A percentile compares a stretch with the other conserved stretches of the same genome.
These are phyloP conservation scores for Siphlonurus alternatus DNA, from an alignment of 2,888 invertebrate species.

Conservation along the genomic window DNA sequence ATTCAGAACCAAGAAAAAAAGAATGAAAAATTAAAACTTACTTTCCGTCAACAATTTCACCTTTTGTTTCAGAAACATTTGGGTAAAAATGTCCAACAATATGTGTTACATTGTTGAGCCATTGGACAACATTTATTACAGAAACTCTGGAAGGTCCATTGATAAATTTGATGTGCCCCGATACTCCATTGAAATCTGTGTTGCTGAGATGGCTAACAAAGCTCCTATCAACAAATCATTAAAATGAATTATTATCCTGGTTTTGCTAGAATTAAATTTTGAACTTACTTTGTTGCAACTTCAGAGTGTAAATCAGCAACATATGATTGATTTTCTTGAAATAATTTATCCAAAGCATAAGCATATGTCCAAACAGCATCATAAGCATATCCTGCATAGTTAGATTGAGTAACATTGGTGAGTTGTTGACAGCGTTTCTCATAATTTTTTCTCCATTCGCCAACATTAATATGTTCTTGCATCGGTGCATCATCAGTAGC, in stretches of 20 bases:
- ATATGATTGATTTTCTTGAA: constrained; percentile 40
- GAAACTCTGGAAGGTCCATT: constrained; percentile 50
- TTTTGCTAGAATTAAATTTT: neutral
- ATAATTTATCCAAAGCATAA: constrained; percentile 44
- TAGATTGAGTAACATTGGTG: constrained; percentile 28
- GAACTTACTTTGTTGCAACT: constrained; percentile 31
- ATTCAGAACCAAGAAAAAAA: neutral
- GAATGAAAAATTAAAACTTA: constrained; percentile 12
- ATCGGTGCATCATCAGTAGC: constrained; percentile 39
- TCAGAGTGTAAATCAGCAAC: constrained; percentile 35
- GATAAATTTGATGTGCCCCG: constrained; percentile 50
- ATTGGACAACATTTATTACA: constrained; percentile 41
- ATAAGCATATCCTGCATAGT: constrained; percentile 59
- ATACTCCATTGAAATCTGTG: constrained; percentile 55
- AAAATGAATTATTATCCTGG: constrained; percentile 4
- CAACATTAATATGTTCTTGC: constrained; percentile 46
- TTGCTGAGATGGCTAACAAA: constrained; percentile 42
- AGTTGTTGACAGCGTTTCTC: constrained; percentile 18
- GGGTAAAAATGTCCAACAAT: constrained; percentile 42
- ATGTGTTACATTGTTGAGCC: constrained; percentile 31
- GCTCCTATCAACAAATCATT: constrained; percentile 28
- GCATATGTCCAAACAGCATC: constrained; percentile 73
- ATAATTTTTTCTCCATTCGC: constrained; percentile 39
- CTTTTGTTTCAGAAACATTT: constrained; percentile 27
- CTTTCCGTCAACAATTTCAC: constrained; percentile 32